Evolutionary conservation across 1,140 invertebrate species (phyloP).

Genomic region (Harpegnathos saltator): DNA sequence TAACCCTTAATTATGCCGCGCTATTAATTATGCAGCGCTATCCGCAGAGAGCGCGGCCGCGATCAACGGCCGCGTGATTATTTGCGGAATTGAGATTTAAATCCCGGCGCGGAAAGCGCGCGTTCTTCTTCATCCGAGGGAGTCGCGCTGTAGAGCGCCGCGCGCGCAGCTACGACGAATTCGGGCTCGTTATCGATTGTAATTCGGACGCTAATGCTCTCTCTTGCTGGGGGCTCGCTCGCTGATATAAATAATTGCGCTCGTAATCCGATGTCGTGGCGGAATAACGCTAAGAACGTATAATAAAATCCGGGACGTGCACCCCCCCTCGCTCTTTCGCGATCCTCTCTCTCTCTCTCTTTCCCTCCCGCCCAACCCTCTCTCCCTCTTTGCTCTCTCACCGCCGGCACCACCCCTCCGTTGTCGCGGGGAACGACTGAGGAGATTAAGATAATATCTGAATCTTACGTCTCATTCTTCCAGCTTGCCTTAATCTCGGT

Average conservation of each 20-base stretch:
- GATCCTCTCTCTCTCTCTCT: too few relatives aligned
- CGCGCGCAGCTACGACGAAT: too few relatives aligned
- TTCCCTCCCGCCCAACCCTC: too few relatives aligned
- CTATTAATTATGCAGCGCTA: slow-evolving; percentile 8
- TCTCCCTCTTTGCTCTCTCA: too few relatives aligned
- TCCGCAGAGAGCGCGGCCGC: background rate
- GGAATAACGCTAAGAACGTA: slow-evolving; percentile 4
- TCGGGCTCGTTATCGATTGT: background rate
- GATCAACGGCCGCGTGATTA: slow-evolving; percentile 16
- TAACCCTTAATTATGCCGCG: background rate
- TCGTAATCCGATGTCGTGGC: slow-evolving; percentile 6
- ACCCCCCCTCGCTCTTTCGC: too few relatives aligned
- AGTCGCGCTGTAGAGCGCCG: too few relatives aligned
- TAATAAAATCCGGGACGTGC: slow-evolving; percentile 27
- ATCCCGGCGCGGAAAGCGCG: too few relatives aligned
- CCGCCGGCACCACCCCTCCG: background rate
- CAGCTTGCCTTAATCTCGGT: slow-evolving; percentile 52
- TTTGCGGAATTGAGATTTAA: slow-evolving; percentile 1
- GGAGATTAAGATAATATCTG: slow-evolving; percentile 62
- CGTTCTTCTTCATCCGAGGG: too few relatives aligned
- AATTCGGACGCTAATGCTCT: too few relatives aligned
- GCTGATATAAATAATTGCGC: slow-evolving; percentile 31
- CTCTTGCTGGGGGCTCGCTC: too few relatives aligned
- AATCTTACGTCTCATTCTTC: slow-evolving; percentile 60
- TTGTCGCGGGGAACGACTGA: slow-evolving; percentile 30